Percentiles rank a stretch among this genome's conserved stretches.
Evolutionary conservation across 2,797 vertebrate genomes (phyloP).

Genomic region (Danio choprae): DNA sequence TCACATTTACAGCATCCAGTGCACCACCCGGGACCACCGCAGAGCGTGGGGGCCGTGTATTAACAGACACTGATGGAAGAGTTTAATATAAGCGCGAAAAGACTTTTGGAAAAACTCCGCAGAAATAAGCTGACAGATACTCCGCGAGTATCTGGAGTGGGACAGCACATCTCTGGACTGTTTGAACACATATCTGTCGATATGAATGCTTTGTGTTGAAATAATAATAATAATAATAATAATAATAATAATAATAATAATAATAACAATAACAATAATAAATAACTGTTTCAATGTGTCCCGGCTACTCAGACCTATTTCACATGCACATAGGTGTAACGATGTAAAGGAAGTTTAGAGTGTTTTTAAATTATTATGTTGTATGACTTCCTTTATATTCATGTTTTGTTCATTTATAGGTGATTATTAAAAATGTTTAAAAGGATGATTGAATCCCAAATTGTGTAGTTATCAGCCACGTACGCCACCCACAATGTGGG

Average conservation of each 20-base stretch:
- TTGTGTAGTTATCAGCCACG: conserved; percentile 69
- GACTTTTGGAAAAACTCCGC: conserved; percentile 61
- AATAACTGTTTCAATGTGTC: conserved; percentile 42
- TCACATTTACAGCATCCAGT: conserved; percentile 91
- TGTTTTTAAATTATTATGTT: conserved; percentile 79
- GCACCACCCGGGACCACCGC: conserved; percentile 90
- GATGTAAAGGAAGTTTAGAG: conserved; percentile 77
- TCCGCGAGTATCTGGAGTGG: conserved; percentile 42
- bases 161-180: conserved; percentile 15
- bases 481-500: conserved; percentile 64
- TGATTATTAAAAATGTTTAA: conserved; percentile 68
- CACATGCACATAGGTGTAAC: conserved; percentile 38
- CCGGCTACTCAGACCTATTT: conserved; percentile 47
- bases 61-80: conserved; percentile 77
- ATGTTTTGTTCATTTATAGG: conserved; percentile 70
- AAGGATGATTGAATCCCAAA: conserved; percentile 64
- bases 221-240: conserved; percentile 9
- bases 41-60: conserved; percentile 91
- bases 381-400: conserved; percentile 76
- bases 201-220: conserved; percentile 32
- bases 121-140: conserved; percentile 59
- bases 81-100: conserved; percentile 61
- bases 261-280: background rate
- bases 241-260: conserved; percentile 13
- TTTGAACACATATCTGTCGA: conserved; percentile 24